Evolutionary conservation across 2,888 invertebrate species (phyloP).

Genomic region (Cryptus armator): DNA sequence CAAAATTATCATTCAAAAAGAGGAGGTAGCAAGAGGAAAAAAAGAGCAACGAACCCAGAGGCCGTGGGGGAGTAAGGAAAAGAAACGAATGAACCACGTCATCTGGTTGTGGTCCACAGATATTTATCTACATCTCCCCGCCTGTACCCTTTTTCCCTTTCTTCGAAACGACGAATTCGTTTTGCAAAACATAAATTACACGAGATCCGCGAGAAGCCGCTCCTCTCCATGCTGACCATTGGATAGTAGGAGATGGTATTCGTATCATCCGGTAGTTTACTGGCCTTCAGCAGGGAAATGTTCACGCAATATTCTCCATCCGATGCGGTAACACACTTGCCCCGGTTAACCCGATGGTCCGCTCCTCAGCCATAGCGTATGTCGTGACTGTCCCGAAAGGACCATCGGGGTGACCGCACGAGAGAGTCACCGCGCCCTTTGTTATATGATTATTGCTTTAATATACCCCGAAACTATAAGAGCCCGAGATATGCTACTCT

Average conservation of each 20-base stretch:
- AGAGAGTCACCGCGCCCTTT: constrained; percentile 75
- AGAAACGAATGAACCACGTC: constrained; percentile 45
- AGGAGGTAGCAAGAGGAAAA: constrained; percentile 2
- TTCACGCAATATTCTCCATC: constrained; percentile 9
- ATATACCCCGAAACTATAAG: constrained; percentile 71
- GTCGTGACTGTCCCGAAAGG: constrained; percentile 77
- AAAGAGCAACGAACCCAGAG: constrained; percentile 20
- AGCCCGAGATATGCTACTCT: constrained; percentile 56
- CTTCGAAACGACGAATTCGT: constrained; percentile 33
- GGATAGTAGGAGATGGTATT: not conserved
- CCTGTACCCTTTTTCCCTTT: not conserved
- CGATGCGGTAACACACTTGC: constrained; percentile 43
- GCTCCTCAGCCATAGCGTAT: constrained; percentile 28
- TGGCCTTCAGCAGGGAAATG: not conserved
- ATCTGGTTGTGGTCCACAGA: constrained; percentile 38
- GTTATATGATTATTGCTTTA: constrained; percentile 84
- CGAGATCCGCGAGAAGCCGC: not conserved
- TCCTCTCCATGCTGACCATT: not conserved
- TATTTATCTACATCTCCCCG: constrained; percentile 15
- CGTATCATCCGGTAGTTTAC: not conserved
- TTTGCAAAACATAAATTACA: constrained; percentile 7
- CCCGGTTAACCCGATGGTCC: constrained; percentile 34
- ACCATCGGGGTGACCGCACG: constrained; percentile 79
- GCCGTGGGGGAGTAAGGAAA: constrained; percentile 24
- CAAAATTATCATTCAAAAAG: constrained; percentile 55